phyloP scores from a whole-genome alignment of 2,888 invertebrate species.

The Euzetes globulus region DNA sequence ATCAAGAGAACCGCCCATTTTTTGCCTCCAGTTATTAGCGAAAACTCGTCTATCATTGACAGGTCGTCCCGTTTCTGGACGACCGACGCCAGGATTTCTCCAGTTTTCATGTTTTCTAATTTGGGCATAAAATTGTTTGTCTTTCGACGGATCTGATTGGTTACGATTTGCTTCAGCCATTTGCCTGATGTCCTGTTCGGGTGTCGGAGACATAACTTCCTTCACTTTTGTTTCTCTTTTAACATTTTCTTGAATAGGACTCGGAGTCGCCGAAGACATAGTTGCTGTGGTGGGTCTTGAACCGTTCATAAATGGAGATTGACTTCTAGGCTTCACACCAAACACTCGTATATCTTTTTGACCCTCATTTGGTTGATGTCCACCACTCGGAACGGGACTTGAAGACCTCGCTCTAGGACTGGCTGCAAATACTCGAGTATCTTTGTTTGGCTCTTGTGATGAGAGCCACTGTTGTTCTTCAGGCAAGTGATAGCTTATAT shows the following conservation, averaged over 20 bases:
- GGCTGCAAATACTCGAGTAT: neutral
- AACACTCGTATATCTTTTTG: neutral
- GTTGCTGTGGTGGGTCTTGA: neutral
- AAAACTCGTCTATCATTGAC: conserved; percentile 30
- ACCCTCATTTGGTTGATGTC: neutral
- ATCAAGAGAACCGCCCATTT: conserved; percentile 1
- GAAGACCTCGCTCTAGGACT: neutral
- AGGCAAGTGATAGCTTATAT: conserved; percentile 4
- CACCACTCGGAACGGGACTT: neutral
- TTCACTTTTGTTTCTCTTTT: neutral
- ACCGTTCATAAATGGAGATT: neutral
- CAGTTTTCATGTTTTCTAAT: neutral
- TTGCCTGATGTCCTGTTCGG: neutral
- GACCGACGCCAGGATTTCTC: neutral
- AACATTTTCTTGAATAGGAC: neutral
- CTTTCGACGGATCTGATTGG: neutral
- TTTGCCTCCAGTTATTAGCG: conserved; percentile 2
- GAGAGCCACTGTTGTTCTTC: conserved; percentile 19
- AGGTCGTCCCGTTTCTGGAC: neutral
- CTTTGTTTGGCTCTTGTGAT: neutral
- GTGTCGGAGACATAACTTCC: conserved; percentile 1
- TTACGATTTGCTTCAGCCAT: neutral
- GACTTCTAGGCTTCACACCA: neutral
- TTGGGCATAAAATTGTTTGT: neutral
- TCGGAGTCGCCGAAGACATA: neutral